These are phyloP conservation scores for Prionace glauca DNA, from an alignment of 2,797 vertebrate species.

Conservation along the genomic window DNA sequence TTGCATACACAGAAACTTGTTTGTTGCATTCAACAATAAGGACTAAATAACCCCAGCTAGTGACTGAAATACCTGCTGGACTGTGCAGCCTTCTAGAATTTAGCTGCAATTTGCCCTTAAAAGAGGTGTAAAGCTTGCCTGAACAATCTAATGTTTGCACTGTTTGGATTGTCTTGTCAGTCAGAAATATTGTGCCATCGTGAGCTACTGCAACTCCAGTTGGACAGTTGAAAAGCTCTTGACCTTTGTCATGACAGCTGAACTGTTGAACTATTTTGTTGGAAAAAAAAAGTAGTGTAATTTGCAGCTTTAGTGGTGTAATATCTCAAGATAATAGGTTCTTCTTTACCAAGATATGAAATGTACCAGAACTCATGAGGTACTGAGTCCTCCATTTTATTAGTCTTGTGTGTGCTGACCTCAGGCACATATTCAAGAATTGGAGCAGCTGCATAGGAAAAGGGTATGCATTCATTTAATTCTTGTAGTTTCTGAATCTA, in stretches of 20 bases:
- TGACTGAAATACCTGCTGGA: conserved; percentile 31
- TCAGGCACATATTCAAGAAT: not conserved
- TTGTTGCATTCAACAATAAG: conserved; percentile 32
- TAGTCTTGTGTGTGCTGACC: not conserved
- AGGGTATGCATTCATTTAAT: conserved; percentile 34
- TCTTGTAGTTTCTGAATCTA: conserved; percentile 40
- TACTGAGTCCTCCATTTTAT: not conserved
- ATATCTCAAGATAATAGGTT: not conserved
- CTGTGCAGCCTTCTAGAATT: not conserved
- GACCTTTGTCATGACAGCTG: not conserved
- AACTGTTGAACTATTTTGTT: not conserved
- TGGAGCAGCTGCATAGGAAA: not conserved
- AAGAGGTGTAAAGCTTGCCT: not conserved
- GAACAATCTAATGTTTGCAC: conserved; percentile 21
- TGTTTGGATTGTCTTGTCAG: not conserved
- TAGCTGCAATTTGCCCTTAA: not conserved
- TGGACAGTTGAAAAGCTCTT: conserved; percentile 5
- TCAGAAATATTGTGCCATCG: conserved; percentile 26
- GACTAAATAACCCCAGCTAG: conserved; percentile 33
- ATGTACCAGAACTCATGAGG: conserved; percentile 39
- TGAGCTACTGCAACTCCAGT: conserved; percentile 33
- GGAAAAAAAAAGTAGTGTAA: not conserved
- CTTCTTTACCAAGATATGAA: conserved; percentile 36
- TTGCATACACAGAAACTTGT: not conserved
- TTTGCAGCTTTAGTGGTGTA: not conserved